phyloP scores from a whole-genome alignment of 2,888 invertebrate species.

The Apodemia duryi region DNA sequence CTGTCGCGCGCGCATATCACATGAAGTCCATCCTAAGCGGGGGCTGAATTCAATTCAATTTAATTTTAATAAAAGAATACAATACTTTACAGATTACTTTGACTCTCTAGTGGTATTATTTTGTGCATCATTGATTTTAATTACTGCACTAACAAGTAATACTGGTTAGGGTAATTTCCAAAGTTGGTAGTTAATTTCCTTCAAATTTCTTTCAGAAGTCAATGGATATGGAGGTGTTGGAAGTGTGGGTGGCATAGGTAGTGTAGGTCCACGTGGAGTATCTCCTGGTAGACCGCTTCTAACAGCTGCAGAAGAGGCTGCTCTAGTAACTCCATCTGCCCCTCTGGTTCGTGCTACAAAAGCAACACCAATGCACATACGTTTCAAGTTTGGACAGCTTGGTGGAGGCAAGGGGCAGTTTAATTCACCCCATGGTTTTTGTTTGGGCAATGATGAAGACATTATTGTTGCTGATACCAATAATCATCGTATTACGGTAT shows the following conservation, averaged over 20 bases:
- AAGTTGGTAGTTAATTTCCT: background rate
- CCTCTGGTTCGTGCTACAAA: conserved; percentile 83
- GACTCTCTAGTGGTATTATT: too few relatives aligned
- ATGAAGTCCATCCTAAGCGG: too few relatives aligned
- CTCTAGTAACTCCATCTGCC: conserved; percentile 67
- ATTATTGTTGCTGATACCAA: conserved; percentile 98
- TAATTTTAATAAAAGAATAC: too few relatives aligned
- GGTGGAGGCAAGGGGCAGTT: conserved; percentile 96
- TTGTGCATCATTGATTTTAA: too few relatives aligned
- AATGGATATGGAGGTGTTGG: conserved; percentile 69
- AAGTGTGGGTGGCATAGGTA: conserved; percentile 65
- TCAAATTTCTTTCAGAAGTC: conserved; percentile 51
- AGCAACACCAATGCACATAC: conserved; percentile 91
- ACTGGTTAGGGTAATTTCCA: background rate
- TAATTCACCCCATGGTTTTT: conserved; percentile 98
- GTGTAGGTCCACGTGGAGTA: conserved; percentile 73
- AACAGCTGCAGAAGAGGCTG: conserved; percentile 68
- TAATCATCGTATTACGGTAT: conserved; percentile 95
- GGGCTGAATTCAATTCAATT: too few relatives aligned
- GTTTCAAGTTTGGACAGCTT: conserved; percentile 95
- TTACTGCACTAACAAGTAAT: too few relatives aligned
- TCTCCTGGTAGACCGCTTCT: conserved; percentile 69
- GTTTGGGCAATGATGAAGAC: conserved; percentile 95
- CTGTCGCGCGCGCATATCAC: too few relatives aligned
- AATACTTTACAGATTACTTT: too few relatives aligned